These are phyloP conservation scores for Melitaea athalia DNA, from an alignment of 2,888 invertebrate genomes.

Conservation along the genomic window DNA sequence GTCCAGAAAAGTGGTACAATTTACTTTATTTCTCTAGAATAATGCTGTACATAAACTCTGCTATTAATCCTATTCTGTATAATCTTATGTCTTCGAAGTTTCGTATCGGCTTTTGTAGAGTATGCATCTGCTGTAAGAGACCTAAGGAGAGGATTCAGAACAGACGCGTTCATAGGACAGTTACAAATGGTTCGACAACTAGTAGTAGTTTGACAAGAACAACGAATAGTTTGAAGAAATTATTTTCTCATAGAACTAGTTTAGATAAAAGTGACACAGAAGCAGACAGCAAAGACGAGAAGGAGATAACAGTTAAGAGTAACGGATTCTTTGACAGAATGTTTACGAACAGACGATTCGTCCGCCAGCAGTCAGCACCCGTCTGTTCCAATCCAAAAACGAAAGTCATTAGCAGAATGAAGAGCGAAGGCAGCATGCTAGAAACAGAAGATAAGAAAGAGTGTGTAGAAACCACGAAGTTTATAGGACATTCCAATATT, in stretches of 20 bases:
- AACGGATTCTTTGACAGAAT: slow-evolving; percentile 65
- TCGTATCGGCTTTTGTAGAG: slow-evolving; percentile 88
- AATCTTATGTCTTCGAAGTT: slow-evolving; percentile 96
- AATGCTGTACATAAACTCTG: slow-evolving; percentile 94
- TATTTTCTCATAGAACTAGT: slow-evolving; percentile 72
- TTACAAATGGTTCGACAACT: slow-evolving; percentile 83
- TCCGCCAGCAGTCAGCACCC: slow-evolving; percentile 74
- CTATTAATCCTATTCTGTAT: slow-evolving; percentile 95
- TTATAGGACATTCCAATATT: slow-evolving; percentile 68
- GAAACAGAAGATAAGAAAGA: slow-evolving; percentile 50
- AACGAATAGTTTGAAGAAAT: slow-evolving; percentile 81
- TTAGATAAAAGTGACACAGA: slow-evolving; percentile 69
- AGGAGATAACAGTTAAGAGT: slow-evolving; percentile 49
- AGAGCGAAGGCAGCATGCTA: slow-evolving; percentile 66
- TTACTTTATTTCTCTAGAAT: slow-evolving; percentile 92
- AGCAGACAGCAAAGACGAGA: slow-evolving; percentile 53
- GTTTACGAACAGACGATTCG: slow-evolving; percentile 62
- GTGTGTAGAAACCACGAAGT: slow-evolving; percentile 50
- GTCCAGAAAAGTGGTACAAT: slow-evolving; percentile 90
- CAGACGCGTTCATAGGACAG: slow-evolving; percentile 73
- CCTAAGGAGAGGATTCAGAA: slow-evolving; percentile 66
- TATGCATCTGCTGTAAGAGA: slow-evolving; percentile 83
- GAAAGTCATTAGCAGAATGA: slow-evolving; percentile 64
- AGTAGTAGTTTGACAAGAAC: slow-evolving; percentile 84
- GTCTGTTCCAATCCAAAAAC: slow-evolving; percentile 61